These are phyloP conservation scores for Saguinus imperator DNA, from an alignment of 2,113 vertebrate genomes.

Conservation along the genomic window DNA sequence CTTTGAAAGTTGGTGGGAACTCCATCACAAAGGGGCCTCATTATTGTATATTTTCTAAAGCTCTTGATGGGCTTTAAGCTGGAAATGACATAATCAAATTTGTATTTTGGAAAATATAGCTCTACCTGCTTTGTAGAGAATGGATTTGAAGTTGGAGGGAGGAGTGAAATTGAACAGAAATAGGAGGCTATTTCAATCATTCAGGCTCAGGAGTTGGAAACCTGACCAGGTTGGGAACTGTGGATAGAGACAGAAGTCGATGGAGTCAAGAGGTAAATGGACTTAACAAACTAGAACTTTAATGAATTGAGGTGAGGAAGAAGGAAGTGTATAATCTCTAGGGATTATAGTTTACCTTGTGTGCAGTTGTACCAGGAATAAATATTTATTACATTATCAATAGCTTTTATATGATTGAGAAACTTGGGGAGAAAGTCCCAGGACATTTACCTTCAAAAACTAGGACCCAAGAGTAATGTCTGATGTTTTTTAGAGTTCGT, in stretches of 20 bases:
- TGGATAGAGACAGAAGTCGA: not conserved
- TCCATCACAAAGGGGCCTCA: not conserved
- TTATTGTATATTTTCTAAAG: not conserved
- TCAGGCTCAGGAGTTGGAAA: not conserved
- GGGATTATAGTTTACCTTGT: not conserved
- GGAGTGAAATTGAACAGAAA: not conserved
- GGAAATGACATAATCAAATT: not conserved
- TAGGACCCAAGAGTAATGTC: not conserved
- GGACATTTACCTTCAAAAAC: not conserved
- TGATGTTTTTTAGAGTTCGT: not conserved
- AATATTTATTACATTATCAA: not conserved
- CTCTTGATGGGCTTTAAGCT: not conserved
- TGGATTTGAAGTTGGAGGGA: not conserved
- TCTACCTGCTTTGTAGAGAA: not conserved
- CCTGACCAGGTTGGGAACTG: not conserved
- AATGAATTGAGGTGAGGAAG: not conserved
- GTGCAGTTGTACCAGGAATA: not conserved
- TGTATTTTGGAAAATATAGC: not conserved
- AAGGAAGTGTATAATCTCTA: accelerated
- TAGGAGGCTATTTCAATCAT: not conserved
- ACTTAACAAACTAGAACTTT: not conserved
- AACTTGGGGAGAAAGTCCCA: not conserved
- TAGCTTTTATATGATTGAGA: not conserved
- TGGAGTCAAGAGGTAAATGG: not conserved
- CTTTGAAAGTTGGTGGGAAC: not conserved